Evolutionary conservation across 2,113 vertebrate species (phyloP).

Genomic region (Clarias magur): DNA sequence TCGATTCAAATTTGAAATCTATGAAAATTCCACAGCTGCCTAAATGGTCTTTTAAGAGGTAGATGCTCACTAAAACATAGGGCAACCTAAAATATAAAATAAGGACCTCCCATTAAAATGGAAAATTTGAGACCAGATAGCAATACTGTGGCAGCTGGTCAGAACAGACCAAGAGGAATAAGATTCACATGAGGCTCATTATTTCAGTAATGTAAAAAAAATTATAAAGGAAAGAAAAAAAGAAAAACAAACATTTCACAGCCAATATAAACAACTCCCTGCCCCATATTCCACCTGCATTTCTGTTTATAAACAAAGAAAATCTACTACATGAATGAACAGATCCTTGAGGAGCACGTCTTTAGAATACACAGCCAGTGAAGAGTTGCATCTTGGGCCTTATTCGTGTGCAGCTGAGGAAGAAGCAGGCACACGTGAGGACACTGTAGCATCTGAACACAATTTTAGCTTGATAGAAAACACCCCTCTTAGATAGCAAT

Average conservation of each 20-base stretch:
- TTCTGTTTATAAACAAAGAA: constrained; percentile 74
- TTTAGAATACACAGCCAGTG: constrained; percentile 85
- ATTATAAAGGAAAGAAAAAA: not conserved
- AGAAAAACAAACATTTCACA: constrained; percentile 33
- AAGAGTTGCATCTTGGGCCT: constrained; percentile 86
- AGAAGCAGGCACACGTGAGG: constrained; percentile 98
- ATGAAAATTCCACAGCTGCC: constrained; percentile 20
- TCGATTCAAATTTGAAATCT: not conserved
- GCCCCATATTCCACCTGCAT: constrained; percentile 48
- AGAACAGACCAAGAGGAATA: constrained; percentile 4
- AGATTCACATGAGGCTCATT: constrained; percentile 17
- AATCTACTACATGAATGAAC: constrained; percentile 51
- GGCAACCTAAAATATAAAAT: not conserved
- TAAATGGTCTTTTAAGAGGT: constrained; percentile 38
- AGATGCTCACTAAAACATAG: constrained; percentile 11
- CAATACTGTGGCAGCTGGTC: constrained; percentile 21
- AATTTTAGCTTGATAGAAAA: constrained; percentile 63
- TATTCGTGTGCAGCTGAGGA: constrained; percentile 98
- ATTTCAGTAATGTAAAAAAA: not conserved
- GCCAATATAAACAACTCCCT: constrained; percentile 26
- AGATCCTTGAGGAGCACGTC: constrained; percentile 69
- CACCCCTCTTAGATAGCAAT: constrained; percentile 61
- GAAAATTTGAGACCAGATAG: not conserved
- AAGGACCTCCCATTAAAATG: constrained; percentile 17
- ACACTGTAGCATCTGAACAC: constrained; percentile 84